Percentiles rank a stretch among this genome's conserved stretches.
Evolutionary conservation across 1,140 invertebrate genomes (phyloP).

Genomic region (Mylabris phalerata): DNA sequence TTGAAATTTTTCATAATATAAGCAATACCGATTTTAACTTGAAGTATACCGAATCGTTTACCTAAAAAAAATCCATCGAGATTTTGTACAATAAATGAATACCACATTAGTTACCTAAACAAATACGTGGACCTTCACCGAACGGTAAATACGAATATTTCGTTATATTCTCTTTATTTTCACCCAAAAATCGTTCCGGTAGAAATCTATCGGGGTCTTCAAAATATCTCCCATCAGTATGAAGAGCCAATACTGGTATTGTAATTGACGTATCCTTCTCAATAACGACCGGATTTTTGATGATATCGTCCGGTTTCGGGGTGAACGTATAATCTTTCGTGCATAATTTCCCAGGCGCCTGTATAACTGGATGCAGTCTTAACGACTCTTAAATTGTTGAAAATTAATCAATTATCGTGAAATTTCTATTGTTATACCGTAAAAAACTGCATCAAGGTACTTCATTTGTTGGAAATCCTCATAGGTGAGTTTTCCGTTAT

Average conservation of each 20-base stretch:
- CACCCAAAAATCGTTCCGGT: constrained; percentile 53
- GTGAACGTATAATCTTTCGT: constrained; percentile 19
- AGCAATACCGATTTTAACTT: constrained; percentile 13
- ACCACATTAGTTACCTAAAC: constrained; percentile 26
- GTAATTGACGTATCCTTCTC: constrained; percentile 46
- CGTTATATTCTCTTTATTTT: constrained; percentile 34
- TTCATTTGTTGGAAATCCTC: constrained; percentile 42
- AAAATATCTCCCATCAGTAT: constrained; percentile 47
- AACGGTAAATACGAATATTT: constrained; percentile 49
- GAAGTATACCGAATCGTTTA: constrained; percentile 15
- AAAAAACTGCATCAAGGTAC: constrained; percentile 46
- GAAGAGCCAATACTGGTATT: constrained; percentile 51
- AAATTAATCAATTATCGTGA: not conserved
- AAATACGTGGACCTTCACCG: constrained; percentile 56
- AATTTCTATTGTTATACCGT: constrained; percentile 26
- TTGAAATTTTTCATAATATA: constrained; percentile 13
- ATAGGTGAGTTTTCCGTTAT: constrained; percentile 39
- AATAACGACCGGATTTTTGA: constrained; percentile 30
- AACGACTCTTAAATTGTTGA: constrained; percentile 40
- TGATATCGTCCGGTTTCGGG: constrained; percentile 22
- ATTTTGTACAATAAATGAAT: not conserved
- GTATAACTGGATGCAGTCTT: constrained; percentile 43
- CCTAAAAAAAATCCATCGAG: not conserved
- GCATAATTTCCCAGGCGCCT: constrained; percentile 31
- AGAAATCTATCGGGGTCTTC: constrained; percentile 51